Percentiles rank a stretch among this genome's conserved stretches.
Evolutionary conservation across 2,113 vertebrate species (phyloP).

Genomic region (Poecile atricapillus): DNA sequence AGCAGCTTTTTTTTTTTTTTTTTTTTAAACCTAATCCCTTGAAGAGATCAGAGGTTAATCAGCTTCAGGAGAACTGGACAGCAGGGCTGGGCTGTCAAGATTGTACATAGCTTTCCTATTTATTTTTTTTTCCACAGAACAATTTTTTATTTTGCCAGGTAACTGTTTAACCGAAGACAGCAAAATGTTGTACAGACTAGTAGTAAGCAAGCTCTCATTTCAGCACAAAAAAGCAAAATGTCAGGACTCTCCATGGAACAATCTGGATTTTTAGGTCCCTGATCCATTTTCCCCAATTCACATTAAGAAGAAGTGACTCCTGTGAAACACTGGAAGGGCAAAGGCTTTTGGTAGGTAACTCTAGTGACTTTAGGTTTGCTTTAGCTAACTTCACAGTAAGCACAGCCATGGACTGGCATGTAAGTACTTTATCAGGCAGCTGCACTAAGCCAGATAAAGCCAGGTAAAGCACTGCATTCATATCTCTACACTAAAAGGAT

Average conservation of each 20-base stretch:
- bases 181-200: neutral
- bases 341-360: neutral
- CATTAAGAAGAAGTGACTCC: neutral
- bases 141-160: neutral
- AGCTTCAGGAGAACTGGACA: neutral
- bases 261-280: neutral
- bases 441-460: neutral
- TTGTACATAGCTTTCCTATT: neutral
- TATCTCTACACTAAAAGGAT: neutral
- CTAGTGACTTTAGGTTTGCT: neutral
- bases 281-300: neutral
- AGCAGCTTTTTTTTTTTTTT: neutral
- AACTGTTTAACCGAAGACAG: neutral
- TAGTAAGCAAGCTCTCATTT: neutral
- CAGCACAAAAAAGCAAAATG: neutral
- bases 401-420: neutral
- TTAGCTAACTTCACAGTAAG: neutral
- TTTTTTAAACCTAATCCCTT: neutral
- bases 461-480: neutral
- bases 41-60: slow-evolving; percentile 6
- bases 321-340: neutral
- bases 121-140: neutral
- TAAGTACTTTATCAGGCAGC: neutral
- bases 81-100: neutral
- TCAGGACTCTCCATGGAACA: neutral